Conservation (phyloP, 2,113 vertebrate genomes). For the Lepus europaeus region DNA sequence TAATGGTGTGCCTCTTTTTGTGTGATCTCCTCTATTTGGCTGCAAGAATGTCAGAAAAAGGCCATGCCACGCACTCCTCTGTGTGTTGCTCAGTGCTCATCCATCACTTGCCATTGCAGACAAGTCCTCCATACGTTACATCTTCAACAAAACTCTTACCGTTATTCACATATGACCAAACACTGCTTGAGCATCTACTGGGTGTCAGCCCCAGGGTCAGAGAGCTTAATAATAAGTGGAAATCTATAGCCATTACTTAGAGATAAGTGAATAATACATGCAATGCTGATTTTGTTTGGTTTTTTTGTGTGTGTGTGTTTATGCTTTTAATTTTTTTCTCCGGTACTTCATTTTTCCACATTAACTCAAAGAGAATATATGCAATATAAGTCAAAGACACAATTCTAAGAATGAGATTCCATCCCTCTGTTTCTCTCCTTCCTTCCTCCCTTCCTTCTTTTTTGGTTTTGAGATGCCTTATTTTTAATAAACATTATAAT, state of each 20-base stretch:
- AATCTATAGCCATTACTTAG: neutral
- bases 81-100: neutral
- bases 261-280: neutral
- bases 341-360: too few relatives aligned
- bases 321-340: neutral
- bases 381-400: too few relatives aligned
- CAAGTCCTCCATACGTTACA: neutral
- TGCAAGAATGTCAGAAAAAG: neutral
- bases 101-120: neutral
- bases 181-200: neutral
- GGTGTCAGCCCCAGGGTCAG: neutral
- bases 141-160: neutral
- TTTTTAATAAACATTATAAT: too few relatives aligned
- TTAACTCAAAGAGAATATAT: too few relatives aligned
- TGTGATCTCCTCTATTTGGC: neutral
- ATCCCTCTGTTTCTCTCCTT: too few relatives aligned
- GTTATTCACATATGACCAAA: neutral
- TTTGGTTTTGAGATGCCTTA: too few relatives aligned
- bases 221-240: neutral
- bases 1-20: neutral
- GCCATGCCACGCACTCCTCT: rapidly evolving
- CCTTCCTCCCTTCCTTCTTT: too few relatives aligned
- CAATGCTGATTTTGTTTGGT: neutral
- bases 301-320: neutral
- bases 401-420: too few relatives aligned